phyloP scores from a whole-genome alignment of 2,797 vertebrate genomes.

The Acrocephalus scirpaceus region DNA sequence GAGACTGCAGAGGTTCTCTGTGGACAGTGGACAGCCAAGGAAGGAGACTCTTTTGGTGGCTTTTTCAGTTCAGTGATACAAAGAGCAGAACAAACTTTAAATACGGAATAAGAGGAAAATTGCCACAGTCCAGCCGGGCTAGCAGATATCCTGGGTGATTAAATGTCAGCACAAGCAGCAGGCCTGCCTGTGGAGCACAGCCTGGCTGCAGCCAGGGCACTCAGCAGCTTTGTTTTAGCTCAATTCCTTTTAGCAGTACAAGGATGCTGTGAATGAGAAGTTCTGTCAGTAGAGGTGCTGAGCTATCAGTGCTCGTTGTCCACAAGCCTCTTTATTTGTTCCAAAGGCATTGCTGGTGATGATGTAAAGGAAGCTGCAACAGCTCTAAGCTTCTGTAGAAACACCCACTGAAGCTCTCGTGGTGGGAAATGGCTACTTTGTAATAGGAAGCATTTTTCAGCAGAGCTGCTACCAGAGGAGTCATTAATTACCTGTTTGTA shows the following conservation, averaged over 20 bases:
- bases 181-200: background rate
- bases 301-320: background rate
- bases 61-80: background rate
- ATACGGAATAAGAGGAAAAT: background rate
- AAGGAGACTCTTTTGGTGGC: background rate
- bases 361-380: background rate
- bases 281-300: background rate
- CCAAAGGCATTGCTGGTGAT: background rate
- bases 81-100: background rate
- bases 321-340: background rate
- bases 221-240: background rate
- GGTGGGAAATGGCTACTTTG: background rate
- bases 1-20: background rate
- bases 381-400: background rate
- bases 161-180: conserved; percentile 28
- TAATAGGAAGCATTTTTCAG: background rate
- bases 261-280: background rate
- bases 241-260: background rate
- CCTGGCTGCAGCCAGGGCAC: background rate
- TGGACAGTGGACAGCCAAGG: background rate
- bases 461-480: background rate
- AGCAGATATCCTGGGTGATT: conserved; percentile 42
- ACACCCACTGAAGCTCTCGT: background rate
- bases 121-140: background rate
- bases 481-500: background rate